These are phyloP conservation scores for Echinometra lucunter DNA, from an alignment of 53 echinoderm and acorn worm genomes.

Conservation along the genomic window DNA sequence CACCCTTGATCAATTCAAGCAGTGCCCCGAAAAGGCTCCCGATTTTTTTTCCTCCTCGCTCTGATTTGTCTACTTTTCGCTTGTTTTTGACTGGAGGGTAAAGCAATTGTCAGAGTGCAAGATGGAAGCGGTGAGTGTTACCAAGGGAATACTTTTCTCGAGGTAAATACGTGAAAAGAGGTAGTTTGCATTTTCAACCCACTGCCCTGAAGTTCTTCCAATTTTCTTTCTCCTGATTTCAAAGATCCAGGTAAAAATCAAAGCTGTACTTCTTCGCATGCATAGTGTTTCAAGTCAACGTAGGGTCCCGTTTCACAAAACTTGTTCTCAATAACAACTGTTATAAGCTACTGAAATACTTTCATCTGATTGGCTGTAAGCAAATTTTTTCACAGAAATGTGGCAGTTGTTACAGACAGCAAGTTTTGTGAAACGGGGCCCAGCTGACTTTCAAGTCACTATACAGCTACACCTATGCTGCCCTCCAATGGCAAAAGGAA, in stretches of 20 bases:
- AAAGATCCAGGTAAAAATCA: neutral
- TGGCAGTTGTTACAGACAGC: too few relatives aligned
- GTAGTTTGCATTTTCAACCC: conserved; percentile 2
- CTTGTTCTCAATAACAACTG: neutral
- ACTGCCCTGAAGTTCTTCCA: neutral
- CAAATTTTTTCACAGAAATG: too few relatives aligned
- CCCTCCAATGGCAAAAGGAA: too few relatives aligned
- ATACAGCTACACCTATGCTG: too few relatives aligned
- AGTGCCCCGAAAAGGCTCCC: conserved; percentile 31
- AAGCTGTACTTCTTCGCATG: neutral
- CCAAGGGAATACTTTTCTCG: neutral
- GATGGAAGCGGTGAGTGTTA: neutral
- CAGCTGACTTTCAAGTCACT: too few relatives aligned
- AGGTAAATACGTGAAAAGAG: conserved; percentile 1
- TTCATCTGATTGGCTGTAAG: too few relatives aligned
- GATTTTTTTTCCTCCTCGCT: neutral
- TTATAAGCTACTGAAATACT: too few relatives aligned
- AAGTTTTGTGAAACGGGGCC: too few relatives aligned
- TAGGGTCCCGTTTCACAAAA: too few relatives aligned
- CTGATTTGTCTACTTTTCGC: conserved; percentile 32
- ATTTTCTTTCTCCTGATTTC: neutral
- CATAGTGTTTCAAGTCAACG: neutral
- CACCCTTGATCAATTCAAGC: conserved; percentile 54
- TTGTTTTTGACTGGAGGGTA: neutral
- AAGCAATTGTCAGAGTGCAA: conserved; percentile 36